phyloP scores from a whole-genome alignment of 2,797 vertebrate genomes.

The Poeciliopsis gracilis region DNA sequence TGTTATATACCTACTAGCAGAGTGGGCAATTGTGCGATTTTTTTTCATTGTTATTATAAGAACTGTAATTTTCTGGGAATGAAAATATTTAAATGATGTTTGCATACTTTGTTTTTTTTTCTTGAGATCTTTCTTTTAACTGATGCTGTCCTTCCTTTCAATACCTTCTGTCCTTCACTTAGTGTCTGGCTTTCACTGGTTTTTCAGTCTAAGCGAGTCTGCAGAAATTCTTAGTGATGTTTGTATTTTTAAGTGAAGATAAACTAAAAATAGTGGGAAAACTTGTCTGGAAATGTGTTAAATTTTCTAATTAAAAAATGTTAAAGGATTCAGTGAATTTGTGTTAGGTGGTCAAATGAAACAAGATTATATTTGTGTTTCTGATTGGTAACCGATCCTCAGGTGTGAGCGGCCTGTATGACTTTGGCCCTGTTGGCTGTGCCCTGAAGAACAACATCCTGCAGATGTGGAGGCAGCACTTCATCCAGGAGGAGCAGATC shows the following conservation, averaged over 20 bases:
- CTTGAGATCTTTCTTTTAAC: neutral
- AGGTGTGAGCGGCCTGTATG: conserved; percentile 98
- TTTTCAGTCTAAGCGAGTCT: neutral
- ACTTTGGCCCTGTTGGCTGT: conserved; percentile 97
- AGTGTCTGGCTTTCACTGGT: neutral
- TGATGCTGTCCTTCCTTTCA: neutral
- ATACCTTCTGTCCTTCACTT: neutral
- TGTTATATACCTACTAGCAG: neutral
- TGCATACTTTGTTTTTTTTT: neutral
- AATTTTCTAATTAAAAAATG: neutral
- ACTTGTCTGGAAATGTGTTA: neutral
- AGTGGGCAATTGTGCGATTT: neutral
- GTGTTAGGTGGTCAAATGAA: neutral
- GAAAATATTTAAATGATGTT: neutral
- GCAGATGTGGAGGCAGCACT: conserved; percentile 96
- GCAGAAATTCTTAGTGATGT: neutral
- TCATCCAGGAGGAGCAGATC: conserved; percentile 99
- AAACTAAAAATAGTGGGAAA: neutral
- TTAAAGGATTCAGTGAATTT: neutral
- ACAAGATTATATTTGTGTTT: neutral
- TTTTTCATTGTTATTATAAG: neutral
- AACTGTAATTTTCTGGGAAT: neutral
- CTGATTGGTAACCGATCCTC: conserved; percentile 19
- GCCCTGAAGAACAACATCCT: conserved; percentile 98
- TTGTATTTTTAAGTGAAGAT: neutral